Evolutionary conservation across 2,797 vertebrate genomes (phyloP).

Genomic region (Cacajao melanocephalus): DNA sequence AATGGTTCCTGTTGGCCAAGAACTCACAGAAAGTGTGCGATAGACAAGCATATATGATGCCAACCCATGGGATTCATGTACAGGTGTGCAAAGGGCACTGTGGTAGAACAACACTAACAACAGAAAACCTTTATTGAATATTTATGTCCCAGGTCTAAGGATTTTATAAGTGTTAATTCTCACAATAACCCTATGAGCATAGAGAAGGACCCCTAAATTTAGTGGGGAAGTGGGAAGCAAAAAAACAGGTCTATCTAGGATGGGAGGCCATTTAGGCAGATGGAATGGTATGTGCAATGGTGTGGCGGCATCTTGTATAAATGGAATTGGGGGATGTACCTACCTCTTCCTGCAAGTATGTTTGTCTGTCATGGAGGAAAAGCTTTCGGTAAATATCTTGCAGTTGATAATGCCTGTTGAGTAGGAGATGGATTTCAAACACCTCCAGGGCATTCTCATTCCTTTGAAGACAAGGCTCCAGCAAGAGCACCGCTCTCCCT

Average conservation of each 20-base stretch:
- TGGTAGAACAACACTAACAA: background rate
- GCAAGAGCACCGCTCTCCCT: background rate
- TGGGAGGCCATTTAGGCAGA: background rate
- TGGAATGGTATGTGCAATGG: background rate
- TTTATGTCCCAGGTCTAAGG: background rate
- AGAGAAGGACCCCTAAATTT: background rate
- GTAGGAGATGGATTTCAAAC: background rate
- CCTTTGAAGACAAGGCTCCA: background rate
- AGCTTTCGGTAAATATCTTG: background rate
- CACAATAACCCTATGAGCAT: background rate
- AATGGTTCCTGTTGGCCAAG: background rate
- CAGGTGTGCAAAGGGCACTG: background rate
- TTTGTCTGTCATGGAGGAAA: background rate
- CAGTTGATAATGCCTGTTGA: background rate
- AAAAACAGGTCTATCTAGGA: background rate
- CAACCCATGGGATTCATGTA: fast-evolving
- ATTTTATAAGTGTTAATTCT: background rate
- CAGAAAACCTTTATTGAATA: background rate
- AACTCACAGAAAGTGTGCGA: background rate
- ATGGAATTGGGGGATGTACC: background rate
- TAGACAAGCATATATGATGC: background rate
- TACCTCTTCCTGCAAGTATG: background rate
- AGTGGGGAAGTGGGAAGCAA: background rate
- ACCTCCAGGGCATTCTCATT: background rate
- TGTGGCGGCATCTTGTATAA: background rate